Evolutionary conservation across 2,797 vertebrate species (phyloP).

Genomic region (Valencia hispanica): DNA sequence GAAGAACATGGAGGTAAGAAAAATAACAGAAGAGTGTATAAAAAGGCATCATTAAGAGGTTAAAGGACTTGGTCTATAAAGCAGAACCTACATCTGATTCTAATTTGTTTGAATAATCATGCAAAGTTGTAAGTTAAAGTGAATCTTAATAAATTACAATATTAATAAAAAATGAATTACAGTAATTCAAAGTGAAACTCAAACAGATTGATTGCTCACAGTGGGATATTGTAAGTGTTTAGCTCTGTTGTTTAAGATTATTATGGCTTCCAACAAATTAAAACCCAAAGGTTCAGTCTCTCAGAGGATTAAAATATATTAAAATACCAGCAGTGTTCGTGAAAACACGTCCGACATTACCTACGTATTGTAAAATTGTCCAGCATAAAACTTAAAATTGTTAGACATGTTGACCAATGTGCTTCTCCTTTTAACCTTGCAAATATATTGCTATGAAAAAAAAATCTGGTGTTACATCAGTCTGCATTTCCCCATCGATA

Average conservation of each 20-base stretch:
- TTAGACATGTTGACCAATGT: too few relatives aligned
- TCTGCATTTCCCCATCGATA: too few relatives aligned
- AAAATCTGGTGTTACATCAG: too few relatives aligned
- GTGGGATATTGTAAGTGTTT: not conserved
- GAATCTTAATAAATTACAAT: not conserved
- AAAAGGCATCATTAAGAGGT: not conserved
- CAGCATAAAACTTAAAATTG: too few relatives aligned
- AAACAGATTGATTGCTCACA: not conserved
- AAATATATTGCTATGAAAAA: too few relatives aligned
- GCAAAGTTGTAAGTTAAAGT: not conserved
- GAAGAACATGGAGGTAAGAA: constrained; percentile 89
- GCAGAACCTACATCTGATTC: not conserved
- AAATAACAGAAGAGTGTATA: not conserved
- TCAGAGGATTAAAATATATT: too few relatives aligned
- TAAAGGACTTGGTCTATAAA: not conserved
- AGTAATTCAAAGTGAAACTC: not conserved
- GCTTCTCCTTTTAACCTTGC: too few relatives aligned
- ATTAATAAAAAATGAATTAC: not conserved
- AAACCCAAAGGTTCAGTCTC: too few relatives aligned
- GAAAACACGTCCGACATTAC: too few relatives aligned
- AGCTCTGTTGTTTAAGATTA: not conserved
- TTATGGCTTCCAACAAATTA: too few relatives aligned
- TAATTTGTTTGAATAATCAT: not conserved
- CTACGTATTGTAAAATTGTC: too few relatives aligned
- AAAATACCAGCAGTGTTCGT: too few relatives aligned